Evolutionary conservation across 2,113 vertebrate genomes (phyloP), one percentile per base, ranked within the genome.

Genomic region (Paramormyrops kingsleyae): DNA sequence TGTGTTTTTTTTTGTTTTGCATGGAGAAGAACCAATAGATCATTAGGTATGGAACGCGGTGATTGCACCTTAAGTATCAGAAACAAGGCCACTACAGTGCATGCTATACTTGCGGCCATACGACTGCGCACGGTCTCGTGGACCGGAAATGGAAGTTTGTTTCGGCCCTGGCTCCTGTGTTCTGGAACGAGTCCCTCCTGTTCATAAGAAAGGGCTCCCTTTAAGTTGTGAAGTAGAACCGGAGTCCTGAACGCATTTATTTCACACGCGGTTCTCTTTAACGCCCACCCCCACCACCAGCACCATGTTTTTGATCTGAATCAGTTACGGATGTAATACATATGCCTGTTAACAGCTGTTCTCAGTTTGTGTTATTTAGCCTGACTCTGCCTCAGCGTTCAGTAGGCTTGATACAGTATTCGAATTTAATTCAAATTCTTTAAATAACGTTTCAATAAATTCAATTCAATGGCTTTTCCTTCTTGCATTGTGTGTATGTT

Each of bases 271-370:
- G 74, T 80, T 80, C 74, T 39, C 31, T 39, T 80, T 80, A 80
- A 80, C 35, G 74, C 74, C 74, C 74, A 35, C 35, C 35, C 31
- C 62, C 62, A 70, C n/a, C 27, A 31, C n/a, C n/a, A 27, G 62
- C 62, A 70, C 62, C 74, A 80, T 7, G 74, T 39, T 80, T 80
- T 80, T 80, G 35, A 80, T 35, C 74, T 80, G 35, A 80, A 80
- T 80, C 74, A 80, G 35, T 80, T 80, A 42, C 74, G 74, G 35
- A 80, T 80, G 74, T 80, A 39, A 80, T 80, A 80, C 74, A 80
- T 80, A 42, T 17, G 74, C 74, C 74, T 39, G 35, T 42, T 80
- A 42, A 80, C 74, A 80, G 74, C 74, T 80, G 74, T 80, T 80
- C 35, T 21, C 35, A 80, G 74, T 80, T 42, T 80, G 74, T 42